Base-by-base conservation (phyloP, 2,797 vertebrate species). In the Poeciliopsis paucimaculata region DNA sequence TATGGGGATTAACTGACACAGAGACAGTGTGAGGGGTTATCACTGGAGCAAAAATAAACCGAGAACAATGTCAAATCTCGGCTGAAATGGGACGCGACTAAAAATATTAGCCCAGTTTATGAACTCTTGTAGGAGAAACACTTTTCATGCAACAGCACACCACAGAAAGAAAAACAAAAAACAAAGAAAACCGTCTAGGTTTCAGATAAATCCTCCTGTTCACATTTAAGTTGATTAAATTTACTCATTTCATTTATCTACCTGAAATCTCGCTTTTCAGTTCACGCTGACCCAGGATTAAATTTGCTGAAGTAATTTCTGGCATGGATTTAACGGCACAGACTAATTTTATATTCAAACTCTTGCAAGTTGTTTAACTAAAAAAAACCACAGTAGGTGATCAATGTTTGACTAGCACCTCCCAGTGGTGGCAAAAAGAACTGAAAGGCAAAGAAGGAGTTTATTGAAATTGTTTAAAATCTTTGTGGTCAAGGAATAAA, bases 31-130 rank as follows among this genome's bases (percentile, higher is more conserved):
- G 31, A 20, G 66, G 62, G 62, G 34, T 1, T 11, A 26, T 47
- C 79, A 75, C 76, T 39, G 81, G 64, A 84, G 80, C 86, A 75
- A 83, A 82, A 92, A 87, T 81, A 88, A 87, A 86, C 80, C 1
- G 0, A 62, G 82, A 90, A 80, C 80, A 26, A 86, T 82, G 91
- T 94, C 90, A 94, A 91, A 92, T 89, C 83, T 90, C 77, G 70
- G 79, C 85, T 84, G 88, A 95, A 95, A 92, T 93, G 84, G 94
- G 93, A 84, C 92, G 31, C 72, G 87, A 68, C 94, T 96, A 96
- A 91, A 96, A 94, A 96, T 96, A 96, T 91, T 93, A 94, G 89
- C 94, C 94, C 93, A 96, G 87, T 94, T 96, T 90, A 60, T 83
- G 81, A 88, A 88, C 10, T 82, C 82, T 77, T 84, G 86, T 82